Evolutionary conservation across 92 coral and sea anemone species (phyloP).

Genomic region (Scolanthus callimorphus): DNA sequence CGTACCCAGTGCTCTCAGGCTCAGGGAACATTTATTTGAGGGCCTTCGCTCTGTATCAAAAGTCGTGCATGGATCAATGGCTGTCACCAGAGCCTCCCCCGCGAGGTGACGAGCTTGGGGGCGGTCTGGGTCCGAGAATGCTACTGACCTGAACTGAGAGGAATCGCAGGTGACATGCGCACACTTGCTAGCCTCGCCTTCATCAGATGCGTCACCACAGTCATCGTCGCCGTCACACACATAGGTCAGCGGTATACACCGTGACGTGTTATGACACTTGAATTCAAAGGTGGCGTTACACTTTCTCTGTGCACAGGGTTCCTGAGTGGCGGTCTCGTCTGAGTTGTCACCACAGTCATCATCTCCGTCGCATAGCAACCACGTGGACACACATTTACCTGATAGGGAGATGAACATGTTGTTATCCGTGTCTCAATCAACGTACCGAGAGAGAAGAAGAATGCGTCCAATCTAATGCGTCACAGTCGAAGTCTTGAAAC

Average conservation of each 20-base stretch:
- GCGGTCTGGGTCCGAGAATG: too few species aligned
- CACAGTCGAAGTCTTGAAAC: too few species aligned
- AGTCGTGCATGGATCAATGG: too few species aligned
- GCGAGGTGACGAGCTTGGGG: too few species aligned
- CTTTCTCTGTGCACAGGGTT: slow-evolving; percentile 40
- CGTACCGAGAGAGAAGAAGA: too few species aligned
- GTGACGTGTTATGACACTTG: slow-evolving; percentile 60
- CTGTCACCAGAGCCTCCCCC: too few species aligned
- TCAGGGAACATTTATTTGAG: too few species aligned
- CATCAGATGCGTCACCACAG: slow-evolving; percentile 95
- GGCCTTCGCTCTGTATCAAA: too few species aligned
- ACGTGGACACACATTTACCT: slow-evolving; percentile 78
- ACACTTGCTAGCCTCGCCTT: slow-evolving; percentile 68
- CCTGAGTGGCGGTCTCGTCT: slow-evolving; percentile 57
- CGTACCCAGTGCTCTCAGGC: too few species aligned
- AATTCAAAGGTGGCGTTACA: slow-evolving; percentile 70
- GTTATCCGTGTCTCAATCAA: too few species aligned
- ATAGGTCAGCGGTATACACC: slow-evolving; percentile 75
- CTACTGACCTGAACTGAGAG: slow-evolving; percentile 68
- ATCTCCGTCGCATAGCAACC: slow-evolving; percentile 87
- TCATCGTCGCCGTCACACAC: slow-evolving; percentile 96
- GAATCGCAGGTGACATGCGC: slow-evolving; percentile 47
- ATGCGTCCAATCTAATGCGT: too few species aligned
- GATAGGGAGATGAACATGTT: too few species aligned
- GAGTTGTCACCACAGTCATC: slow-evolving; percentile 89